Evolutionary conservation across 2,797 vertebrate species (phyloP).

Genomic region (Orestias chungarensis): DNA sequence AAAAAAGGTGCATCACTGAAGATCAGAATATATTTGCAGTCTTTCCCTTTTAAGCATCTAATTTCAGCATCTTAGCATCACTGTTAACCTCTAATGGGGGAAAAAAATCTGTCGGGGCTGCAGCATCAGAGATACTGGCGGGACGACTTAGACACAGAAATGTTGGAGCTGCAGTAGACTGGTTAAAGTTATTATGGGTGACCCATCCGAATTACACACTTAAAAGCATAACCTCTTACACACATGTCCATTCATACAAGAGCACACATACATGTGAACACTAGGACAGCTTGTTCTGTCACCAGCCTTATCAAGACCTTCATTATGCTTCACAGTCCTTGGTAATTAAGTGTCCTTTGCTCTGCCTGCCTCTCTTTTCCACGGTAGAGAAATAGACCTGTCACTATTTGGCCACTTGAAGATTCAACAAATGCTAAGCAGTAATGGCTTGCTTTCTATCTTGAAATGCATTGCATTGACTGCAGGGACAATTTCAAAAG

Average conservation of each 20-base stretch:
- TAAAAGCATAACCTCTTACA: conserved; percentile 44
- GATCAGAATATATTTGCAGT: conserved; percentile 94
- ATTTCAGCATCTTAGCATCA: conserved; percentile 92
- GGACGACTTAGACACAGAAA: conserved; percentile 28
- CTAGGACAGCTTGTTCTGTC: conserved; percentile 59
- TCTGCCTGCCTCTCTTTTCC: conserved; percentile 72
- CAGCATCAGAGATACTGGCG: conserved; percentile 30
- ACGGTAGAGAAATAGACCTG: conserved; percentile 84
- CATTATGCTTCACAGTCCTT: conserved; percentile 82
- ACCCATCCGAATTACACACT: conserved; percentile 30
- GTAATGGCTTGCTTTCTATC: conserved; percentile 82
- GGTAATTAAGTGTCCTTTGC: conserved; percentile 84
- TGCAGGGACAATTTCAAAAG: conserved; percentile 73
- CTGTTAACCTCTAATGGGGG: conserved; percentile 90
- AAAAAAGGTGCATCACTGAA: conserved; percentile 72
- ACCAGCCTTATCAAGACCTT: conserved; percentile 78
- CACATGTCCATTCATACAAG: conserved; percentile 23
- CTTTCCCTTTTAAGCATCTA: conserved; percentile 96
- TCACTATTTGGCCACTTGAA: conserved; percentile 82
- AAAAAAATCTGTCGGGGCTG: conserved; percentile 63
- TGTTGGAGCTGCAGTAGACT: conserved; percentile 14
- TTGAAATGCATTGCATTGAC: conserved; percentile 75
- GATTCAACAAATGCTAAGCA: conserved; percentile 83
- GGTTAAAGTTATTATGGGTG: conserved; percentile 35
- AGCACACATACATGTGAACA: conserved; percentile 29